Evolutionary conservation across 2,797 vertebrate genomes (phyloP), one percentile per base, ranked within the genome.

Genomic region (Eptatretus atami): DNA sequence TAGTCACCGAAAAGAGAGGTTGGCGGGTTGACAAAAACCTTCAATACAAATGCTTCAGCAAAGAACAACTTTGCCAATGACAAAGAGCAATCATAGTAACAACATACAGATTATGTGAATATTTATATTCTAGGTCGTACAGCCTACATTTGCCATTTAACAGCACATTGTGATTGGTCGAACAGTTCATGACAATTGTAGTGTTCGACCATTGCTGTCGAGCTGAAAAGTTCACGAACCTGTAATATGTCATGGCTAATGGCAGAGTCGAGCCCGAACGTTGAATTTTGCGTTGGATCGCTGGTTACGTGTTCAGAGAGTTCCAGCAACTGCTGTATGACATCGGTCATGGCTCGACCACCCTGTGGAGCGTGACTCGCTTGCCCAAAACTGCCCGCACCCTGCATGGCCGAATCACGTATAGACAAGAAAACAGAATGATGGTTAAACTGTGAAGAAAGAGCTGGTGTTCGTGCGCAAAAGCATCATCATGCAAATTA

Each of bases 221-320:
- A 44, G 31, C 31, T 44, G 31, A 44, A 44, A 44, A 44, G 31
- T 44, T 44, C 64, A 64, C 70, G 66, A 72, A 94, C 92, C 81
- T 96, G 92, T 31, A 98, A 73, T 73, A 98, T 98, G 74, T 98
- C 92, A 74, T 84, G 84, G 70, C 81, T 98, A 70, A 96, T 80
- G 66, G 82, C 81, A 31, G 83, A 79, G 12, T 88, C 79, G 73
- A 96, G 31, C 4, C 31, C 31, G 31, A 44, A 44, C 6, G 31
- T 44, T 44, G 31, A 4, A 44, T 44, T 44, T 44, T 79, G 85
- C 31, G 72, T 70, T 2, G 78, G 73, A 70, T 92, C 90, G 54
- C 76, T 79, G 0, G 80, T 78, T 70, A 83, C 80, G 19, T 86
- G 88, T 69, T 96, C 90, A 1, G 90, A 88, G 64, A 96, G 77